phyloP scores from a whole-genome alignment of 1,140 invertebrate species.

The Leucophenga varia region DNA sequence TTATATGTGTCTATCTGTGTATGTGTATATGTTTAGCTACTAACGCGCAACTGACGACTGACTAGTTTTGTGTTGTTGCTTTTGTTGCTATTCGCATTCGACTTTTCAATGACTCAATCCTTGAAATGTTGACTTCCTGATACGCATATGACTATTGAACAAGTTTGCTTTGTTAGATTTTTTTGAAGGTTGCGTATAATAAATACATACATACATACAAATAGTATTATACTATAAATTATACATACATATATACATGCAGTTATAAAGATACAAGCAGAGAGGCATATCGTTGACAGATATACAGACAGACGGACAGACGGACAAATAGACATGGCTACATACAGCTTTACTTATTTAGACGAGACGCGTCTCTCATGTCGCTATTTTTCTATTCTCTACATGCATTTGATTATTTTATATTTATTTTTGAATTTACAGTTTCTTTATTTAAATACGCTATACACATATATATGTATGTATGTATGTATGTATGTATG shows the following conservation, averaged over 20 bases:
- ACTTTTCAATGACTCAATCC: conserved; percentile 57
- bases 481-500: conserved; percentile 8
- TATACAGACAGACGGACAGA: too few species aligned
- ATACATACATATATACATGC: conserved; percentile 11
- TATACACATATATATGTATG: conserved; percentile 20
- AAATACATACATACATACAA: conserved; percentile 23
- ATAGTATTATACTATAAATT: too few species aligned
- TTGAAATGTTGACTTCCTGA: conserved; percentile 56
- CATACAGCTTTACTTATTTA: too few species aligned
- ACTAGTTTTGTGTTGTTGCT: conserved; percentile 43
- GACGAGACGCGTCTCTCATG: too few species aligned
- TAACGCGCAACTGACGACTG: too few species aligned
- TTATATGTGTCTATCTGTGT: too few species aligned
- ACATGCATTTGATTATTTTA: conserved; percentile 32
- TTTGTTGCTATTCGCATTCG: conserved; percentile 35
- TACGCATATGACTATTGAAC: conserved; percentile 56
- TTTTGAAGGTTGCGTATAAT: conserved; percentile 54
- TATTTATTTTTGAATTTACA: conserved; percentile 13
- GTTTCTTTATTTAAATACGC: conserved; percentile 11
- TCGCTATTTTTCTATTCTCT: too few species aligned
- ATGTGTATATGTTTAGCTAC: too few species aligned
- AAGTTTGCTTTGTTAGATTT: conserved; percentile 56
- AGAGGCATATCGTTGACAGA: conserved; percentile 29
- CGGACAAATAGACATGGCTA: too few species aligned
- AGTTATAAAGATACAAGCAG: conserved; percentile 29